Percentiles rank a stretch among this genome's conserved stretches.
Conservation (phyloP, 2,888 invertebrate genomes). For the Marasmarcha lunaedactyla region DNA sequence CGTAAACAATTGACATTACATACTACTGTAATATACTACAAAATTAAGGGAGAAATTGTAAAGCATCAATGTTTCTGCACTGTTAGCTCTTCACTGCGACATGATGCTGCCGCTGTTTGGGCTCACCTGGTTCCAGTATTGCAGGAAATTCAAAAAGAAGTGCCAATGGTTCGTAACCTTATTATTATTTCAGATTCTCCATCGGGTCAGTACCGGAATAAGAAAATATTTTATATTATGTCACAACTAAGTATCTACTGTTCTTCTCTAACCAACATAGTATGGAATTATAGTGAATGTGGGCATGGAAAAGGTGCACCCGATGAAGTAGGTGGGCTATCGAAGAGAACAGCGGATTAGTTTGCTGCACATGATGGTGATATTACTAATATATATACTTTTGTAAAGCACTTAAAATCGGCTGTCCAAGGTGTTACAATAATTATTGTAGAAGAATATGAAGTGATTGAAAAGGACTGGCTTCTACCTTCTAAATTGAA, state of each 20-base stretch:
- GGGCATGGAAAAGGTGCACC: conserved; percentile 18
- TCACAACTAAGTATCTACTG: conserved; percentile 5
- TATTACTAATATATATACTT: conserved; percentile 6
- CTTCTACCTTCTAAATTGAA: conserved; percentile 9
- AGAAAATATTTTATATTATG: conserved; percentile 8
- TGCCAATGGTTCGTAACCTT: conserved; percentile 2
- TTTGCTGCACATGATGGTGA: conserved; percentile 10
- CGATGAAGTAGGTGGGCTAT: conserved; percentile 13
- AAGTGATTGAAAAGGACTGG: conserved; percentile 8
- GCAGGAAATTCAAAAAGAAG: conserved; percentile 4
- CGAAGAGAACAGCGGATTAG: conserved; percentile 14
- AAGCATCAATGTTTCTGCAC: conserved; percentile 11
- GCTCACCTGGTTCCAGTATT: conserved; percentile 12
- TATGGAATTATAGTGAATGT: conserved; percentile 14
- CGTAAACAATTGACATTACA: conserved; percentile 11
- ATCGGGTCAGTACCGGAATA: conserved; percentile 10
- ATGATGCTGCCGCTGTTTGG: conserved; percentile 12
- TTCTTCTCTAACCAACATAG: conserved; percentile 4
- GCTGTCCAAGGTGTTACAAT: conserved; percentile 6
- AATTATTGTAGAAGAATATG: conserved; percentile 8
- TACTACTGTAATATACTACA: conserved; percentile 11
- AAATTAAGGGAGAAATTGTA: conserved; percentile 5
- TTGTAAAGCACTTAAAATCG: conserved; percentile 5
- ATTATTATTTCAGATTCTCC: conserved; percentile 7
- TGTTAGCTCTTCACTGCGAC: conserved; percentile 9